Percentiles rank a stretch among this genome's conserved stretches.
phyloP scores from a whole-genome alignment of 2,113 vertebrate species.

The Oryctolagus cuniculus region mOryCun1.1 NC_091441.1:117321001-117321500 shows the following conservation, averaged over 20 bases:
- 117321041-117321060: slow-evolving; percentile 33
- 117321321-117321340: neutral
- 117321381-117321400: neutral
- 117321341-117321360: slow-evolving; percentile 23
- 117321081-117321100: slow-evolving; percentile 45
- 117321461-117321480: neutral
- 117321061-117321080: slow-evolving; percentile 56
- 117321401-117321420: neutral
- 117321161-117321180: neutral
- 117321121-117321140: neutral
- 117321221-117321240: neutral
- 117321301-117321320: neutral
- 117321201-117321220: slow-evolving; percentile 6
- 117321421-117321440: neutral
- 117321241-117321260: neutral
- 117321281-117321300: neutral
- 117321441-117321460: neutral
- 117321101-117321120: slow-evolving; percentile 66
- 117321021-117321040: slow-evolving; percentile 41
- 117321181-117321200: neutral
- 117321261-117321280: neutral
- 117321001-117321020: slow-evolving; percentile 44
- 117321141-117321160: neutral
- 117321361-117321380: neutral
- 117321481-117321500: neutral